Evolutionary conservation across 2,113 vertebrate species (phyloP), one percentile per base, ranked within the genome.

Genomic region (Peromyscus polionotus): DNA sequence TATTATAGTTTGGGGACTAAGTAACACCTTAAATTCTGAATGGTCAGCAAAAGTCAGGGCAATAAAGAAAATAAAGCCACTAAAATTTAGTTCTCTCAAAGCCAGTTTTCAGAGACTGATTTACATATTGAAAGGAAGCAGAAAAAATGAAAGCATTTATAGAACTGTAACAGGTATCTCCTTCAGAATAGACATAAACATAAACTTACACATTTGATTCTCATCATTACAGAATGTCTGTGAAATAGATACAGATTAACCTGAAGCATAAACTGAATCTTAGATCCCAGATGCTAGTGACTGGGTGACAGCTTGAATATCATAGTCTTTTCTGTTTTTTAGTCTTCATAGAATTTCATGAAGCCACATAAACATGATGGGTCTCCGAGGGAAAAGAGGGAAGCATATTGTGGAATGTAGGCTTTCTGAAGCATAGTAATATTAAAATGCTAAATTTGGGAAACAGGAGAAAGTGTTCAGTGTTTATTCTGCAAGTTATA

Each of bases 361-460:
- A 94, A 92, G 11, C n/a, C n/a, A 26, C 54, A 59, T 85, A 68
- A 95, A 89, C 61, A 92, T 67, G 12, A 7, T 45, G 11, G 4
- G 8, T 94, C 65, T 95, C 73, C 8, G 10, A 20, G n/a, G 75
- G 2, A 92, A 20, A 42, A 73, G 36, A 86, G 28, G 11, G 7
- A 39, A 83, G 90, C 42, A 80, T 72, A 31, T 54, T 76, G 31
- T 92, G 9, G 42, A 76, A 80, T 95, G 57, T 31, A 14, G 67
- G 12, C 1, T 51, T 81, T 75, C 42, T 63, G 31, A 79, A 65
- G 16, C 36, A 57, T 42, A 45, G n/a, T 86, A 72, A 86, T 93
- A 93, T 51, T 90, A 72, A 93, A 87, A 76, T 90, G 31, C 89
- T 94, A 73, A 94, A 83, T 94, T 75, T 92, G 22, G 39, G 84